A percentile compares a stretch with the other conserved stretches of the same genome.
phyloP scores from a whole-genome alignment of 1,140 invertebrate genomes.

The Nasonia longicornis region DNA sequence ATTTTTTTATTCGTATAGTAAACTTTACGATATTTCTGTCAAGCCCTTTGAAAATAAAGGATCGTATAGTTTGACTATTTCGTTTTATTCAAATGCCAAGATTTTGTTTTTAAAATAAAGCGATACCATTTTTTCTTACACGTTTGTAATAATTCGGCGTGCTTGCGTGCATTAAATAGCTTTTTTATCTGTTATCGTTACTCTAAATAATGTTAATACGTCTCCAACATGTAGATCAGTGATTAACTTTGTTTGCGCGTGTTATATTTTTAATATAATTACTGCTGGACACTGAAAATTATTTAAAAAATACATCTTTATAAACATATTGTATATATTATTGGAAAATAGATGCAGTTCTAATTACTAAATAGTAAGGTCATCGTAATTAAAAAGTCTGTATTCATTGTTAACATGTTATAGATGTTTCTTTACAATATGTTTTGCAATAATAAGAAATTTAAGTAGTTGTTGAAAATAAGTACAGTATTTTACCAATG shows the following conservation, averaged over 20 bases:
- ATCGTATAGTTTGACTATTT: neutral
- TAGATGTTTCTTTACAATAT: neutral
- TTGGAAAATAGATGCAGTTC: neutral
- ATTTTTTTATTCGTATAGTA: neutral
- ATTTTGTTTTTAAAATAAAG: conserved; percentile 14
- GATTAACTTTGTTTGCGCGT: neutral
- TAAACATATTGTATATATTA: neutral
- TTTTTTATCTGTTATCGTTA: conserved; percentile 14
- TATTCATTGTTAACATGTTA: neutral
- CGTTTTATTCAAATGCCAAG: neutral
- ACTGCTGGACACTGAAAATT: conserved; percentile 17
- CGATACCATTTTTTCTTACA: neutral
- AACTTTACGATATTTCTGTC: neutral
- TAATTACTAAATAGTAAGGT: neutral
- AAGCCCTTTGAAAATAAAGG: neutral
- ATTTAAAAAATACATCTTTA: neutral
- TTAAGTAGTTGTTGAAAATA: neutral
- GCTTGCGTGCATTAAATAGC: conserved; percentile 15
- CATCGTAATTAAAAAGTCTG: neutral
- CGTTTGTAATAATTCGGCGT: conserved; percentile 24
- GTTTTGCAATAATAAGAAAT: neutral
- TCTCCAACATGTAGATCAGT: conserved; percentile 14
- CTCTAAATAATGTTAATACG: conserved; percentile 6
- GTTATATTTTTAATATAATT: conserved; percentile 12
- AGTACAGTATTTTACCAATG: neutral